Evolutionary conservation across 2,113 vertebrate genomes (phyloP), one percentile per base, ranked within the genome.

Genomic region (Callaeas wilsoni): DNA sequence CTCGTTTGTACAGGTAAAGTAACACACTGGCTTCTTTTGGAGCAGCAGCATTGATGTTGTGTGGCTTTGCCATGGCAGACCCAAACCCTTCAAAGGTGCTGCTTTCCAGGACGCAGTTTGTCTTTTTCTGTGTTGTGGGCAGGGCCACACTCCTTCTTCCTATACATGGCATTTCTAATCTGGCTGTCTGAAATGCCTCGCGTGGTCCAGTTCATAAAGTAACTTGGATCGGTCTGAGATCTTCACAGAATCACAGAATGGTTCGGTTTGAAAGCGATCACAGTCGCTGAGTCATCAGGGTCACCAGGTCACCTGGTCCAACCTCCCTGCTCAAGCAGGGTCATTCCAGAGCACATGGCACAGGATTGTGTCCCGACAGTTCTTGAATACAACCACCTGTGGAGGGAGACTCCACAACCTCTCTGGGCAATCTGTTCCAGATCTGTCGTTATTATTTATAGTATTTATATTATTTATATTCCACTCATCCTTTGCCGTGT

Each of bases 21-120:
- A 42, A 10, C 2, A 7, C 16, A 13, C 5, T 8, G 17, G 14
- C 4, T 14, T 16, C 15, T 70, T 44, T 16, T 21, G 14, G 50
- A 35, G 47, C 46, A 47, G 65, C 25, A 56, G 6, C 16, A 3
- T 4, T 35, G 5, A 1, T 2, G 26, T 8, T 1, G 4, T 11
- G 3, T 12, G 25, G 73, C 49, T 65, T 55, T 22, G 30, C 63
- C 3, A 1, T 6, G 7, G 29, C 10, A n/a, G 65, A 37, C 55
- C 37, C 60, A 35, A 30, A 49, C 4, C n/a, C 37, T 74, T 17
- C 13, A 2, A 16, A 23, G 44, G n/a, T 12, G 62, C 41, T 4
- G 13, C 52, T 20, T 16, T 19, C 53, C 68, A 19, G 65, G 30
- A 16, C 0, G 0, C 18, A 18, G 39, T 5, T 13, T 2, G 1